Base-by-base conservation (phyloP, 2,888 invertebrate genomes). In the Teleogryllus oceanicus region DNA sequence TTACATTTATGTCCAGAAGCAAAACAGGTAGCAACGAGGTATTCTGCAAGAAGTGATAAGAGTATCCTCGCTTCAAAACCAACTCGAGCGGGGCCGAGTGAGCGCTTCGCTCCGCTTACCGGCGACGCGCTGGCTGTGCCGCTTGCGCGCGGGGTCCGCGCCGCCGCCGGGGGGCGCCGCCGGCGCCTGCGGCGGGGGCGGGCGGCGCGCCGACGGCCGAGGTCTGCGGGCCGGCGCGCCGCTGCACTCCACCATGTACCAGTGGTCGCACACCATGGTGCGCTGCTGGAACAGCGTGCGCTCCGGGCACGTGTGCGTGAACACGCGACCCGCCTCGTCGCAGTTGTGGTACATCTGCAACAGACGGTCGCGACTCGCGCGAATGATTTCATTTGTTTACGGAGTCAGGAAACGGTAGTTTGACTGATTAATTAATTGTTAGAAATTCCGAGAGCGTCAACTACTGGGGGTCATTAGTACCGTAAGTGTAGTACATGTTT, bases 191-290 rank as follows among this genome's bases (percentile, higher is more conserved):
- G 11, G 16, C 13, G 11, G 88, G 88, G 10, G 88, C 37, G 83
- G 20, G 87, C 87, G 79, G 88, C 87, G 82, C 88, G 87, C 13
- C 85, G 85, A 77, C 86, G 87, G 2, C 86, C 85, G 49, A 88
- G 8, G 88, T 85, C 83, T 90, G 89, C 3, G 87, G 21, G 21
- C 21, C 87, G 79, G 88, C 87, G 82, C 88, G 87, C 13, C 85
- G 85, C 76, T 92, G 84, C 94, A 94, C 87, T 94, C 93, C 81
- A 94, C 94, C 93, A 94, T 93, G 86, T 94, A 94, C 94, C 92
- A 92, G 86, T 94, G 94, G 87, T 94, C 94, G 85, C 94, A 94
- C 85, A 94, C 91, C 82, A 94, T 89, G 93, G 94, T 94, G 77
- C 94, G 88, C 86, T 94, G 94, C 86, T 94, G 94, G 88, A 94